Evolutionary conservation across 2,888 invertebrate genomes (phyloP).

Genomic region (Lapara coniferarum): DNA sequence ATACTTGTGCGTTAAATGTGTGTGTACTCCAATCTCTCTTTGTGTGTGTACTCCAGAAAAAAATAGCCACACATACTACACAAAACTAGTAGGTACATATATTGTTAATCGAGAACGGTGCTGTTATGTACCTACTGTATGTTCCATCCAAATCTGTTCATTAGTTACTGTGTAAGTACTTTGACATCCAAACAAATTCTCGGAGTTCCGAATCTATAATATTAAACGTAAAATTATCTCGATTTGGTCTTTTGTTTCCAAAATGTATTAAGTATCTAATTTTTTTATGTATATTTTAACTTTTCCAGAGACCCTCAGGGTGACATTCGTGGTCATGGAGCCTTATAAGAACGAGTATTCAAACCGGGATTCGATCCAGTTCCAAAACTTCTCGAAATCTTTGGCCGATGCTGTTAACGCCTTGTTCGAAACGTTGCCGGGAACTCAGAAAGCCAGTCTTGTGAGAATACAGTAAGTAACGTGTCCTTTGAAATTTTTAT

Average conservation of each 20-base stretch:
- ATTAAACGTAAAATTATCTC: too few species aligned
- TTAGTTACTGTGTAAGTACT: too few species aligned
- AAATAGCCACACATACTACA: too few species aligned
- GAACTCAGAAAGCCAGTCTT: conserved; percentile 85
- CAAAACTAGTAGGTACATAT: too few species aligned
- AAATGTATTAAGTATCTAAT: not conserved
- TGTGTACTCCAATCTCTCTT: too few species aligned
- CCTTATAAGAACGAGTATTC: conserved; percentile 83
- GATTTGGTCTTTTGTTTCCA: not conserved
- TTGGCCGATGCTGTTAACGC: conserved; percentile 84
- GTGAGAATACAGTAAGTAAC: conserved; percentile 88
- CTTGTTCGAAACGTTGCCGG: conserved; percentile 80
- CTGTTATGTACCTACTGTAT: too few species aligned
- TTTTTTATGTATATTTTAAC: not conserved
- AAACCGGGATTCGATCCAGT: conserved; percentile 84
- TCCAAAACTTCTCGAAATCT: conserved; percentile 83
- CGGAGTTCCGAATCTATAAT: too few species aligned
- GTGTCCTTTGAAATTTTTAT: not conserved
- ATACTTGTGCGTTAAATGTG: too few species aligned
- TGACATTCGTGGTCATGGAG: conserved; percentile 85
- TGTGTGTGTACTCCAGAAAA: too few species aligned
- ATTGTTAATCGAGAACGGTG: too few species aligned
- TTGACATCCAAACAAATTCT: too few species aligned
- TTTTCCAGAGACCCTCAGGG: conserved; percentile 73
- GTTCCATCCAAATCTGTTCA: too few species aligned